Conservation (phyloP, 2,113 vertebrate species). For the Anarrhichthys ocellatus region DNA sequence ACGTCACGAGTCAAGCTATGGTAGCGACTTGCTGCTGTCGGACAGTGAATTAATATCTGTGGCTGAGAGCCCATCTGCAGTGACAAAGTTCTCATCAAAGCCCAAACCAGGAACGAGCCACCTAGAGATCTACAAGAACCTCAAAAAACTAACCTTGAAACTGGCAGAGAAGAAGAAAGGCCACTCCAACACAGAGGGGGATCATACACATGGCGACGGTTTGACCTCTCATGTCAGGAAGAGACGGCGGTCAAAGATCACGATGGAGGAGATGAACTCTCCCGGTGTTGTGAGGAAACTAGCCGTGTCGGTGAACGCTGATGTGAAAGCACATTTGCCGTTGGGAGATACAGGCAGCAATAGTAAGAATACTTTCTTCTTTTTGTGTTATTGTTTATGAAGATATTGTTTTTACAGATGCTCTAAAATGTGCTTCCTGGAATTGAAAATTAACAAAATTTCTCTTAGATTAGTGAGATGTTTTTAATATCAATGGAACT, state of each 20-base stretch:
- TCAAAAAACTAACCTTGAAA: conserved; percentile 83
- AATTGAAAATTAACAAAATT: neutral
- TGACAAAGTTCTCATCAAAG: conserved; percentile 58
- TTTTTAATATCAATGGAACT: neutral
- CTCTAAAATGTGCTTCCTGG: neutral
- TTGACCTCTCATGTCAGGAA: conserved; percentile 56
- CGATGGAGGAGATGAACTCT: conserved; percentile 81
- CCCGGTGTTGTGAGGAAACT: conserved; percentile 85
- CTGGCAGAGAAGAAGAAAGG: conserved; percentile 76
- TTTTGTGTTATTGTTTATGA: neutral
- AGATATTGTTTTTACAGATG: neutral
- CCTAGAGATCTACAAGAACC: conserved; percentile 88
- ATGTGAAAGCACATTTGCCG: neutral
- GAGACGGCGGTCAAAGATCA: conserved; percentile 78
- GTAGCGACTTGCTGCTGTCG: conserved; percentile 4
- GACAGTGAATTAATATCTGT: conserved; percentile 22
- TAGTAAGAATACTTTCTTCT: conserved; percentile 29
- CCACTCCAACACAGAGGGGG: conserved; percentile 21
- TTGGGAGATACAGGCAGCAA: conserved; percentile 27
- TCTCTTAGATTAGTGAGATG: neutral
- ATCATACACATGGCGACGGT: neutral
- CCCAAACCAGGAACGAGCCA: conserved; percentile 83
- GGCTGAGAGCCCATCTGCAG: conserved; percentile 8
- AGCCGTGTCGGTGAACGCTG: conserved; percentile 61
- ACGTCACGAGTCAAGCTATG: conserved; percentile 31